These are phyloP conservation scores for Gobio occitaniae DNA, from an alignment of 2,797 vertebrate species.

Conservation along the genomic window DNA sequence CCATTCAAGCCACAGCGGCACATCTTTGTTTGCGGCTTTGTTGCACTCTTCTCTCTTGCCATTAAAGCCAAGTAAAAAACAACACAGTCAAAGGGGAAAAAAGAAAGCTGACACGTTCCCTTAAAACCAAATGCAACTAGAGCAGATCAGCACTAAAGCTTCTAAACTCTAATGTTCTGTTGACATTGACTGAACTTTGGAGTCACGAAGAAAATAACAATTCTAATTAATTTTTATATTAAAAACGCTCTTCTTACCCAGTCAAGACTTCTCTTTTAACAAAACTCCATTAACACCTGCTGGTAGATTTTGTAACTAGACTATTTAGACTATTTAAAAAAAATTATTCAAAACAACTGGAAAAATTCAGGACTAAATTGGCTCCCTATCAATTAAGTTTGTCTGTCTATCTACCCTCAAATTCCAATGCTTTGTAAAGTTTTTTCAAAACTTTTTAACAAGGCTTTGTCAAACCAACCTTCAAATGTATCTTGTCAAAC, in stretches of 20 bases:
- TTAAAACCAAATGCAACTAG: neutral
- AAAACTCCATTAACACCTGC: neutral
- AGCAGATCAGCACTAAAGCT: neutral
- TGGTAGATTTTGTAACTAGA: slow-evolving; percentile 1
- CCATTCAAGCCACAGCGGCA: slow-evolving; percentile 52
- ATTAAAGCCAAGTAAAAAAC: slow-evolving; percentile 21
- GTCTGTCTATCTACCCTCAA: neutral
- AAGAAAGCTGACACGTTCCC: slow-evolving; percentile 13
- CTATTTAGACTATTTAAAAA: too few species aligned
- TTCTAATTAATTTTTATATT: neutral
- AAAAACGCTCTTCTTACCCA: neutral
- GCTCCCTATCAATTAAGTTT: neutral
- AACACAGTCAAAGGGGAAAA: slow-evolving; percentile 12
- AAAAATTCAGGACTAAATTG: neutral
- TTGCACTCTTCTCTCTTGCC: slow-evolving; percentile 29
- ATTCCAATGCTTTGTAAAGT: neutral
- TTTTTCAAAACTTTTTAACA: neutral
- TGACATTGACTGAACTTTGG: neutral
- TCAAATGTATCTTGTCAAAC: neutral
- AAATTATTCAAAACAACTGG: neutral
- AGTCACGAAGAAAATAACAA: neutral
- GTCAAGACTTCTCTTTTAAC: neutral
- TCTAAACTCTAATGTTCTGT: neutral
- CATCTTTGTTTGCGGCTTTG: slow-evolving; percentile 43
- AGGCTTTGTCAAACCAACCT: neutral